Percentiles rank a stretch among this genome's conserved stretches.
phyloP scores from a whole-genome alignment of 2,797 vertebrate genomes.

The Manis crassicaudata region DNA sequence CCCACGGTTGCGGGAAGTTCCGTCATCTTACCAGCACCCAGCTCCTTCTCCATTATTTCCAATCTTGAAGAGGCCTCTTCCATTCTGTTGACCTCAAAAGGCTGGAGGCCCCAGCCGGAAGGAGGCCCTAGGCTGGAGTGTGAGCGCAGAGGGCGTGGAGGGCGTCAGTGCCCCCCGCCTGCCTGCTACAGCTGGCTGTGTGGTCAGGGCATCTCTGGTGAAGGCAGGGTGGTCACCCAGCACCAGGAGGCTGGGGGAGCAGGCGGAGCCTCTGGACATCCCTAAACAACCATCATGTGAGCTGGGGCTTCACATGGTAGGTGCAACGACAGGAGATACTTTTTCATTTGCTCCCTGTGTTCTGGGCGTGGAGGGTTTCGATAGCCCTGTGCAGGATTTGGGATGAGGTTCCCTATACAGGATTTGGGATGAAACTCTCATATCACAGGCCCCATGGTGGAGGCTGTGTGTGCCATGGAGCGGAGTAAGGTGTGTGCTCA shows the following conservation, averaged over 20 bases:
- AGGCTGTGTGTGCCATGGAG: background rate
- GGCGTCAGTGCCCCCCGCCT: background rate
- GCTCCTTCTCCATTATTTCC: background rate
- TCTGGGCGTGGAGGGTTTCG: background rate
- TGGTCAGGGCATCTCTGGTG: background rate
- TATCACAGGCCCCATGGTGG: background rate
- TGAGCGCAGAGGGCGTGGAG: too few species aligned
- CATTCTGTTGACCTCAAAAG: background rate
- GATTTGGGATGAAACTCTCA: background rate
- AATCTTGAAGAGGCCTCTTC: background rate
- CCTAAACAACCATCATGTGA: background rate
- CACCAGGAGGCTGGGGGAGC: background rate
- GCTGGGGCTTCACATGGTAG: background rate
- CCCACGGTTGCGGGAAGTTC: background rate
- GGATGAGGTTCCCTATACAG: background rate
- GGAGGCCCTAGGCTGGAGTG: too few species aligned
- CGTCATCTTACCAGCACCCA: background rate
- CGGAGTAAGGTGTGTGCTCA: accelerated
- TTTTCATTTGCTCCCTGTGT: background rate
- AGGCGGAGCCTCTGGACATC: background rate
- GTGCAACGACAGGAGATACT: background rate
- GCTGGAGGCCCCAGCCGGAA: background rate
- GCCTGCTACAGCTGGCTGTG: background rate
- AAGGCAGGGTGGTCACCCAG: background rate
- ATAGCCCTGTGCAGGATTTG: background rate